phyloP scores from a whole-genome alignment of 23 tunicate species.

The Botrylloides violaceus region DNA sequence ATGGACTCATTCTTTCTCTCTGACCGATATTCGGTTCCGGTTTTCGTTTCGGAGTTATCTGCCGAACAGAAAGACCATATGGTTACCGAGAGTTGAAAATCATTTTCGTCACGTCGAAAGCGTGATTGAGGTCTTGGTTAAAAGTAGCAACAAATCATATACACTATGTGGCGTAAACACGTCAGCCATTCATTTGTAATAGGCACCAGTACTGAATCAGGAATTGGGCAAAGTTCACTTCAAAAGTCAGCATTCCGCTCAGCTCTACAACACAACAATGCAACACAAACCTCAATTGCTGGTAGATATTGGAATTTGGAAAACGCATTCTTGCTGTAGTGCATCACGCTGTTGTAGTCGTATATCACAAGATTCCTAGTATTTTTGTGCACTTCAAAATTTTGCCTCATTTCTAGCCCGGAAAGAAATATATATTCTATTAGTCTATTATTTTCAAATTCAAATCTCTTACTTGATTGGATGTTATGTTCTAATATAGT shows the following conservation, averaged over 20 bases:
- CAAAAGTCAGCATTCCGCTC: too few species aligned
- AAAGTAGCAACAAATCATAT: too few species aligned
- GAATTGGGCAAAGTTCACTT: too few species aligned
- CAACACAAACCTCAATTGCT: constrained; percentile 61
- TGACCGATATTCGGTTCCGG: constrained; percentile 90
- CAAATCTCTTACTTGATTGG: constrained; percentile 63
- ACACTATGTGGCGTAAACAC: too few species aligned
- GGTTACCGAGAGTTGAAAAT: too few species aligned
- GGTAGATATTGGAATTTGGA: constrained; percentile 88
- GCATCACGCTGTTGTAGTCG: constrained; percentile 99
- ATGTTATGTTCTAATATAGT: constrained; percentile 63
- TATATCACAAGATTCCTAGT: constrained; percentile 80
- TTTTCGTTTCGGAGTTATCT: constrained; percentile 32
- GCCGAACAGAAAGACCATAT: too few species aligned
- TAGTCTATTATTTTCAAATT: neutral
- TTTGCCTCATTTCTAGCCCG: constrained; percentile 46
- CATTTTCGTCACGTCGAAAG: too few species aligned
- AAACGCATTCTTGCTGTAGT: constrained; percentile 84
- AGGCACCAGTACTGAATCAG: too few species aligned
- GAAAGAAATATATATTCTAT: constrained; percentile 6
- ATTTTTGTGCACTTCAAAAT: constrained; percentile 65
- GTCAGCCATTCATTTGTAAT: too few species aligned
- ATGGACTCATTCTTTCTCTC: constrained; percentile 77
- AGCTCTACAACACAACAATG: neutral
- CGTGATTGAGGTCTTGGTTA: too few species aligned